A percentile compares a stretch with the other conserved stretches of the same genome.
These are phyloP conservation scores for Heliconius nattereri DNA, from an alignment of 1,140 invertebrate species.

Conservation along the genomic window DNA sequence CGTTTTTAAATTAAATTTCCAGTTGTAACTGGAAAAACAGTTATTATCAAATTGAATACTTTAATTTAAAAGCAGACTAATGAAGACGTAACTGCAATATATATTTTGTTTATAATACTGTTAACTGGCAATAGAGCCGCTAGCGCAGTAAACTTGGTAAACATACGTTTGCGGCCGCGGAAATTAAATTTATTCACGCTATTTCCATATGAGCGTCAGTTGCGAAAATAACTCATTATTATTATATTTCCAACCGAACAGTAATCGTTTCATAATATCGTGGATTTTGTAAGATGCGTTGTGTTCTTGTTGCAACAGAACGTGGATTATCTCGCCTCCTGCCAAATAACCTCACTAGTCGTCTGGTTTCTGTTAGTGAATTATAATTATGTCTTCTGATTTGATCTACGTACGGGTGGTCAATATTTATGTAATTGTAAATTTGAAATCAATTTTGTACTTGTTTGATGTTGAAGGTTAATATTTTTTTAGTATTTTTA, in stretches of 20 bases:
- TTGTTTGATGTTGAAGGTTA: neutral
- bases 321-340: conserved; percentile 20
- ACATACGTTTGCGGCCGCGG: conserved; percentile 28
- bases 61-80: neutral
- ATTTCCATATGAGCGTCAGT: conserved; percentile 40
- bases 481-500: no score
- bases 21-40: neutral
- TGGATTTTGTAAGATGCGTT: conserved; percentile 33
- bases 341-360: conserved; percentile 10
- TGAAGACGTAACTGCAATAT: neutral
- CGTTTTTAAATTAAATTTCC: neutral
- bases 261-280: conserved; percentile 46
- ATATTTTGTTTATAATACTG: conserved; percentile 1
- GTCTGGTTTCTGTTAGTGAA: conserved; percentile 10
- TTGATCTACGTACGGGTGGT: neutral
- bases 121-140: conserved; percentile 1
- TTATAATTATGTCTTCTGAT: neutral
- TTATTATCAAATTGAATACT: neutral
- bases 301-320: conserved; percentile 29
- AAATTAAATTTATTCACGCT: conserved; percentile 42
- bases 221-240: conserved; percentile 42
- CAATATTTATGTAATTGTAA: neutral
- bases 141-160: conserved; percentile 18
- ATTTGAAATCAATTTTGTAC: neutral
- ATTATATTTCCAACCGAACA: conserved; percentile 39